These are phyloP conservation scores for Paraplagusia blochii DNA, from an alignment of 2,113 vertebrate genomes.

Conservation along the genomic window DNA sequence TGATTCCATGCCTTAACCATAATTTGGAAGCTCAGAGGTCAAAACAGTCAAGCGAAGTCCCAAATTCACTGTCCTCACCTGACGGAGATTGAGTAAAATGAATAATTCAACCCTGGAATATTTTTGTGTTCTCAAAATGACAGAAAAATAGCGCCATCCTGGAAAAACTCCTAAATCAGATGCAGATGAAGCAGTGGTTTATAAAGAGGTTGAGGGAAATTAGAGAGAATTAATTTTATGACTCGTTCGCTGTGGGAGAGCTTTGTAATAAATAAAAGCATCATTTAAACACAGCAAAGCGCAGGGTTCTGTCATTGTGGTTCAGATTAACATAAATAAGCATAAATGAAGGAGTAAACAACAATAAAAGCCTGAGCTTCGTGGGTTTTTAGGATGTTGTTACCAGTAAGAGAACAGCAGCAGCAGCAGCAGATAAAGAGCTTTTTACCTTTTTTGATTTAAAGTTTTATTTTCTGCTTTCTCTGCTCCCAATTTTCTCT, in stretches of 20 bases:
- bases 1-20: too few species aligned
- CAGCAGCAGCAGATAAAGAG: too few species aligned
- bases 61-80: too few species aligned
- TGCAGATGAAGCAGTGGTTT: constrained; percentile 14
- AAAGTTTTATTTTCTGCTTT: background rate
- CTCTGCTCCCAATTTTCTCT: background rate
- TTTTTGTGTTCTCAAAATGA: too few species aligned
- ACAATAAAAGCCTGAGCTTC: background rate
- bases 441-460: background rate
- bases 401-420: too few species aligned
- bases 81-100: too few species aligned
- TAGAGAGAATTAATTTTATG: constrained; percentile 61
- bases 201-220: constrained; percentile 58
- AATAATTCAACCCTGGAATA: too few species aligned
- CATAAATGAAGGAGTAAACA: constrained; percentile 51
- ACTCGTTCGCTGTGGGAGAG: constrained; percentile 43
- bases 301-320: constrained; percentile 37
- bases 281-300: constrained; percentile 48
- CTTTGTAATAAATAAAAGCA: constrained; percentile 52
- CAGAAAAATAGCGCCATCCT: constrained; percentile 1
- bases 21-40: too few species aligned
- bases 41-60: too few species aligned
- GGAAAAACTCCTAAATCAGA: constrained; percentile 6
- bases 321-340: constrained; percentile 57
- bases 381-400: constrained; percentile 30